Percentiles rank a stretch among this genome's conserved stretches.
Conservation (phyloP, 1,140 invertebrate genomes). For the Euwallacea similis region DNA sequence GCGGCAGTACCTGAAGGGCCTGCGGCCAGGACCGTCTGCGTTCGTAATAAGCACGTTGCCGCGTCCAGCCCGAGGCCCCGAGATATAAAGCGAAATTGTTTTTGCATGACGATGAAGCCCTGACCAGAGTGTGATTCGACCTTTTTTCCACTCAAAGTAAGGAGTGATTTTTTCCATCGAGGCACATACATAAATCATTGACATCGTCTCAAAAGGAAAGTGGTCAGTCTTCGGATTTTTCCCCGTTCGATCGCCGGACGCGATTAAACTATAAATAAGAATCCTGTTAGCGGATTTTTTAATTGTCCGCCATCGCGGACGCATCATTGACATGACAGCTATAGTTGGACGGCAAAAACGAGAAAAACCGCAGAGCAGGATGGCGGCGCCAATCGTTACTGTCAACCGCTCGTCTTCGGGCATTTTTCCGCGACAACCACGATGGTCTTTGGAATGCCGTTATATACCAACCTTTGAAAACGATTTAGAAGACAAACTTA, state of each 20-base stretch:
- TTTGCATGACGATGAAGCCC: constrained; percentile 26
- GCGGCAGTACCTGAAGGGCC: constrained; percentile 34
- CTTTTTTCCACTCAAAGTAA: constrained; percentile 2
- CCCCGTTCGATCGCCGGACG: constrained; percentile 20
- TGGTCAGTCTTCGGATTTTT: constrained; percentile 21
- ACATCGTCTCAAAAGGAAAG: constrained; percentile 27
- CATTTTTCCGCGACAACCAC: constrained; percentile 23
- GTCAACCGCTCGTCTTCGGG: constrained; percentile 33
- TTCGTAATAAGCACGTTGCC: constrained; percentile 38
- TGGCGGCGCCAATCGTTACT: constrained; percentile 44
- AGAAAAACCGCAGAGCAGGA: constrained; percentile 38
- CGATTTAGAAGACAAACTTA: neutral
- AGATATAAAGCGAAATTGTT: constrained; percentile 34
- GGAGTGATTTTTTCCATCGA: neutral
- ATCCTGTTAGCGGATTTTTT: constrained; percentile 45
- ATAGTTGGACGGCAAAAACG: constrained; percentile 43
- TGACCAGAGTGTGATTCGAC: constrained; percentile 17
- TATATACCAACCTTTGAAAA: neutral
- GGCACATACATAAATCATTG: neutral
- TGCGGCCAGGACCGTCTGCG: constrained; percentile 35
- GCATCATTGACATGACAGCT: constrained; percentile 42
- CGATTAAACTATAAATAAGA: constrained; percentile 42
- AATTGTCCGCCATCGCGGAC: constrained; percentile 41
- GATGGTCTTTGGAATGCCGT: constrained; percentile 18
- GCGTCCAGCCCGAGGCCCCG: constrained; percentile 12